Evolutionary conservation across 2,797 vertebrate genomes (phyloP).

Genomic region (Dendrocincla fuliginosa): DNA sequence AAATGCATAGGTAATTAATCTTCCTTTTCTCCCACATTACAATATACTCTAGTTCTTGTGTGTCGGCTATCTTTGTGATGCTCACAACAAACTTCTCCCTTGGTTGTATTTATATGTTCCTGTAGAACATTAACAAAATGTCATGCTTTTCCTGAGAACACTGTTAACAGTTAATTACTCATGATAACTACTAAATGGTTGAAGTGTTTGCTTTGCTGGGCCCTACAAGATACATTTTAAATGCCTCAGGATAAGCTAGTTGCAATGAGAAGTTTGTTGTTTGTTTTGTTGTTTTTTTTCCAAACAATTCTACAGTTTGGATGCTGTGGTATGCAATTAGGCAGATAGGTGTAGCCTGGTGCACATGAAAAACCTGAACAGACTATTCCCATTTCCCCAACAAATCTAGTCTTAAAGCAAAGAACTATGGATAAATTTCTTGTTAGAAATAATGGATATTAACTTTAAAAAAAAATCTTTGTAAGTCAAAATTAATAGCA

Average conservation of each 20-base stretch:
- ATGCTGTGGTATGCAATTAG: neutral
- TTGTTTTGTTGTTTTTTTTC: neutral
- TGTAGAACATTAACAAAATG: constrained; percentile 37
- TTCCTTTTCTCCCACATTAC: neutral
- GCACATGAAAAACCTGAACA: constrained; percentile 5
- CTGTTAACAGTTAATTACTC: constrained; percentile 39
- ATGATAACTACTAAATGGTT: neutral
- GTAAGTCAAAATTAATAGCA: neutral
- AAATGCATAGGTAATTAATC: neutral
- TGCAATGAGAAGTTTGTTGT: neutral
- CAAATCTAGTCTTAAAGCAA: neutral
- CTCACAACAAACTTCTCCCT: constrained; percentile 30
- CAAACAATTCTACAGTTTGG: neutral
- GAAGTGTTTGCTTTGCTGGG: constrained; percentile 34
- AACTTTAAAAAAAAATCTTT: neutral
- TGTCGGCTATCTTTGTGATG: neutral
- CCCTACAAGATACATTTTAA: constrained; percentile 40
- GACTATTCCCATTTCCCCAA: neutral
- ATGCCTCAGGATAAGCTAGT: neutral
- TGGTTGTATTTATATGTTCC: constrained; percentile 7
- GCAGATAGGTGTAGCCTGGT: neutral
- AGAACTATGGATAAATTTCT: neutral
- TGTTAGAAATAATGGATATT: neutral
- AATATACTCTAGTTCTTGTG: neutral
- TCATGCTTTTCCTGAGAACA: neutral